Evolutionary conservation across 1,140 invertebrate genomes (phyloP).

Genomic region (Dolichoris vasculosae): DNA sequence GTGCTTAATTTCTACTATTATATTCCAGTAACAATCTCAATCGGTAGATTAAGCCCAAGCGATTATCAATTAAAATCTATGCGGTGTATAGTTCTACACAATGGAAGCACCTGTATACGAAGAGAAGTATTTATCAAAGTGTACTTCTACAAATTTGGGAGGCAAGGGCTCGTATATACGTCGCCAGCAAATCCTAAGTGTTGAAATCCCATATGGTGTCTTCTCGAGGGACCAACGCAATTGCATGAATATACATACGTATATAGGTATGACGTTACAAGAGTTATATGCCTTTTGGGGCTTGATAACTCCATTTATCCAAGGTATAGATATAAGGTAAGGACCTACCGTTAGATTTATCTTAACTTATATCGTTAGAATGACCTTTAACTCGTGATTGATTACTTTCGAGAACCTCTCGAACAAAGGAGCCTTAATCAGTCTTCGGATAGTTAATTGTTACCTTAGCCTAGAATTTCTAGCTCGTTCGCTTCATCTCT

Average conservation of each 20-base stretch:
- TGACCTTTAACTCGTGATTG: slow-evolving; percentile 54
- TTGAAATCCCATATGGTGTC: slow-evolving; percentile 34
- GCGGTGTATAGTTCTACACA: background rate
- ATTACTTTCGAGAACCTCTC: slow-evolving; percentile 37
- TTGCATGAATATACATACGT: background rate
- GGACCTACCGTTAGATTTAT: background rate
- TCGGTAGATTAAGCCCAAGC: background rate
- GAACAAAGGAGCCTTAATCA: slow-evolving; percentile 41
- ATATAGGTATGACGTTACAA: slow-evolving; percentile 6
- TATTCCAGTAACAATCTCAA: background rate
- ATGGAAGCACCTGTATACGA: background rate
- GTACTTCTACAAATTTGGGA: background rate
- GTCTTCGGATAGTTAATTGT: slow-evolving; percentile 45
- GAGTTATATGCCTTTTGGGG: slow-evolving; percentile 66
- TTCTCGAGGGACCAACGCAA: background rate
- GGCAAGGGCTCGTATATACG: background rate
- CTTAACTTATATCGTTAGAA: slow-evolving; percentile 47
- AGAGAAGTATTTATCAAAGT: background rate
- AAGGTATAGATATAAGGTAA: slow-evolving; percentile 37
- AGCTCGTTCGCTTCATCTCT: background rate
- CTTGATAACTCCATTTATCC: slow-evolving; percentile 65
- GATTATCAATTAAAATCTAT: slow-evolving; percentile 4
- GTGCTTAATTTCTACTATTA: background rate
- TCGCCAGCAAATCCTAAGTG: background rate
- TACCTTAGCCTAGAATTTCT: background rate